Conservation (phyloP, 92 coral and sea anemone species). For the Pocillopora grandis region DNA sequence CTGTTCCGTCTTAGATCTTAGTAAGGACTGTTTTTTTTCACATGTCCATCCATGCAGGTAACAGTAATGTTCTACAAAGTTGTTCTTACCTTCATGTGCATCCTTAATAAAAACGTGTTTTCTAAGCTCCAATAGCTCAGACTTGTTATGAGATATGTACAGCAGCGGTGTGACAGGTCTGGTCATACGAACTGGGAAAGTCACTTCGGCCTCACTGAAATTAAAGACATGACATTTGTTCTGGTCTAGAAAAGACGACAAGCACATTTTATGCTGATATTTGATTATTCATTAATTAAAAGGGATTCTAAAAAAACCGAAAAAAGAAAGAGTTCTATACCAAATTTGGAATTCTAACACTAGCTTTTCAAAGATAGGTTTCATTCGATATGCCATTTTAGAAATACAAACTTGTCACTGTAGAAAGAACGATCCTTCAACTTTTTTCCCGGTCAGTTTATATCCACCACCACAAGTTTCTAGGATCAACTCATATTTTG, state of each 20-base stretch:
- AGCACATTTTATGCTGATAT: neutral
- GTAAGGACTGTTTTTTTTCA: neutral
- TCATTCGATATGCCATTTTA: too few relatives aligned
- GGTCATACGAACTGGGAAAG: constrained; percentile 96
- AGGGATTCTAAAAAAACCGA: too few relatives aligned
- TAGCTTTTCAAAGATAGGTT: too few relatives aligned
- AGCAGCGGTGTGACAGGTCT: constrained; percentile 96
- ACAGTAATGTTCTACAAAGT: neutral
- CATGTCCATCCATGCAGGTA: neutral
- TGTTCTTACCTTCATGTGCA: constrained; percentile 83
- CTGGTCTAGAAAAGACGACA: neutral
- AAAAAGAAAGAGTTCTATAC: too few relatives aligned
- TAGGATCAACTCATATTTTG: too few relatives aligned
- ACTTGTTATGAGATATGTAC: constrained; percentile 92
- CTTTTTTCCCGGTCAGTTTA: too few relatives aligned
- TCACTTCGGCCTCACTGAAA: constrained; percentile 43
- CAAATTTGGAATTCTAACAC: too few relatives aligned
- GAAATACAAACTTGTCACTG: too few relatives aligned
- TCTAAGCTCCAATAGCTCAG: constrained; percentile 79
- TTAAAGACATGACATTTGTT: neutral
- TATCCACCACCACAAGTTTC: too few relatives aligned
- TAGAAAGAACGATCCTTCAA: too few relatives aligned
- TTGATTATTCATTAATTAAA: too few relatives aligned
- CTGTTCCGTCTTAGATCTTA: too few relatives aligned
- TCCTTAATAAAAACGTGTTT: constrained; percentile 87